These are phyloP conservation scores for Gallinago solitaria DNA, from an alignment of 2,797 vertebrate species.

Conservation along the genomic window DNA sequence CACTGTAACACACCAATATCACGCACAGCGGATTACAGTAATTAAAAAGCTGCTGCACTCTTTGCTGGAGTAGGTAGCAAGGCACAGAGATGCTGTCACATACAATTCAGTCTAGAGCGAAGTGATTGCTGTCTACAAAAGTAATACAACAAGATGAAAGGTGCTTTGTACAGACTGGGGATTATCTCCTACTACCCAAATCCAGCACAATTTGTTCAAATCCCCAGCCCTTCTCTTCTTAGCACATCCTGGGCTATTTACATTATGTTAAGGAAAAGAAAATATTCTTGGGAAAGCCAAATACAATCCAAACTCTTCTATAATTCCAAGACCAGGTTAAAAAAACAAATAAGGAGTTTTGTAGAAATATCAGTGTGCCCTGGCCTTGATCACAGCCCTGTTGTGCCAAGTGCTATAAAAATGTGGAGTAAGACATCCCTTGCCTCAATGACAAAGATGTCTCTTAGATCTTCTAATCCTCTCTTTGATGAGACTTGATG, in stretches of 20 bases:
- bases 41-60: not conserved
- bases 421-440: not conserved
- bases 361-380: not conserved
- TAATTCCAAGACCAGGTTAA: not conserved
- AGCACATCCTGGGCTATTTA: not conserved
- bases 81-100: not conserved
- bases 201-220: not conserved
- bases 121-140: not conserved
- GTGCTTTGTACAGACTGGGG: not conserved
- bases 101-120: not conserved
- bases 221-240: not conserved
- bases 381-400: not conserved
- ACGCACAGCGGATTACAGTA: not conserved
- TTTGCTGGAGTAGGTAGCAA: not conserved
- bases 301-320: not conserved
- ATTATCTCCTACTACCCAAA: slow-evolving; percentile 25
- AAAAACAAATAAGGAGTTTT: not conserved
- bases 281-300: not conserved
- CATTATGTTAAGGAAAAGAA: not conserved
- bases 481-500: not conserved
- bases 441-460: not conserved
- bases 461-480: not conserved
- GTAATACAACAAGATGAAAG: not conserved
- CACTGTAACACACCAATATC: not conserved
- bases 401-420: not conserved